Conservation (phyloP, 1,140 invertebrate species). For the Drosophila simulans region DNA sequence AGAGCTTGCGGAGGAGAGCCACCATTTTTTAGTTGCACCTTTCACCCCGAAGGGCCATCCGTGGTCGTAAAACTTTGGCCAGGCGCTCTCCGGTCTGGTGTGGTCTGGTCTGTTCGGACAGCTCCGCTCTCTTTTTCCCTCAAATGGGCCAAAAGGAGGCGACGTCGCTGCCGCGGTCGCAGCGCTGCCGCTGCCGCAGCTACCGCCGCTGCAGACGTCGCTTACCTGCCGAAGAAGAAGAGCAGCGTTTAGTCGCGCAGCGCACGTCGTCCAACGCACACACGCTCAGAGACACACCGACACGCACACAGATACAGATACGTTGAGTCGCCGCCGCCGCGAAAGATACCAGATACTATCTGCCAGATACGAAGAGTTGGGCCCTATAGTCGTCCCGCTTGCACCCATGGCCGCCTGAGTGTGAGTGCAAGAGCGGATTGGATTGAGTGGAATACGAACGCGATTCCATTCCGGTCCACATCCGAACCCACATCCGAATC, state of each 20-base stretch:
- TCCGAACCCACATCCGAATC: slow-evolving; percentile 10
- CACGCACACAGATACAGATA: background rate
- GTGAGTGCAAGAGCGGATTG: slow-evolving; percentile 43
- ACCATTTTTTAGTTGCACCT: slow-evolving; percentile 61
- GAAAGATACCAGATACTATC: slow-evolving; percentile 22
- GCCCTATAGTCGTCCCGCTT: slow-evolving; percentile 58
- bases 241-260: slow-evolving; percentile 51
- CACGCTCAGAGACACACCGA: slow-evolving; percentile 19
- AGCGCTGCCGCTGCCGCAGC: slow-evolving; percentile 21
- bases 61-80: slow-evolving; percentile 55
- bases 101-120: background rate
- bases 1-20: slow-evolving; percentile 10
- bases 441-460: slow-evolving; percentile 24
- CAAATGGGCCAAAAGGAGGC: slow-evolving; percentile 66
- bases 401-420: slow-evolving; percentile 47
- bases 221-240: slow-evolving; percentile 48
- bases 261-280: slow-evolving; percentile 54
- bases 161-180: slow-evolving; percentile 28
- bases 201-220: slow-evolving; percentile 18
- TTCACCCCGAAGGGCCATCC: slow-evolving; percentile 45
- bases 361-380: slow-evolving; percentile 35
- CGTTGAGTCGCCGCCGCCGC: background rate
- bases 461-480: slow-evolving; percentile 7
- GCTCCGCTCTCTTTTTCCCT: slow-evolving; percentile 18
- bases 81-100: background rate